These are phyloP conservation scores for Graphium colonna DNA, from an alignment of 2,888 invertebrate genomes.

Conservation along the genomic window DNA sequence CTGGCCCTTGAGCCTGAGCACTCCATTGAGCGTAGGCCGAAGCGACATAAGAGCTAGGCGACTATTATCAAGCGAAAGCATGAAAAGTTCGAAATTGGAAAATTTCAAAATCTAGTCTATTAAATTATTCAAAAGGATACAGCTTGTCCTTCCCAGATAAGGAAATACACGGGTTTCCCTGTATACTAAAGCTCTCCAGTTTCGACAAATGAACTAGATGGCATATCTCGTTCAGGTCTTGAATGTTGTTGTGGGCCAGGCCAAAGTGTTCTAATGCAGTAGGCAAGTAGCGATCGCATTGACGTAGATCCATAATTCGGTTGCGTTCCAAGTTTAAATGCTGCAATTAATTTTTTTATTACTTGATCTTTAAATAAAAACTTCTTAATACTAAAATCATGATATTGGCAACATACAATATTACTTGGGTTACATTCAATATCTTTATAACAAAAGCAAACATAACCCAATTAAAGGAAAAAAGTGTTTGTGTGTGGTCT, in stretches of 20 bases:
- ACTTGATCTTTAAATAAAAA: not conserved
- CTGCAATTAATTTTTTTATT: too few species aligned
- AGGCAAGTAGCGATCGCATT: conserved; percentile 91
- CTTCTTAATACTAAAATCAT: conserved; percentile 1
- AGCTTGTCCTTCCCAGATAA: conserved; percentile 86
- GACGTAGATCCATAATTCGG: conserved; percentile 88
- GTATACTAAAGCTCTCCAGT: conserved; percentile 90
- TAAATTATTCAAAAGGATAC: conserved; percentile 82
- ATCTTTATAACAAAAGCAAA: too few species aligned
- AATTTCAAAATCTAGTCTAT: too few species aligned
- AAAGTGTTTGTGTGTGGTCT: too few species aligned
- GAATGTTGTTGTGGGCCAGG: conserved; percentile 90
- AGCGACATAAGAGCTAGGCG: too few species aligned
- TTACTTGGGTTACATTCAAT: not conserved
- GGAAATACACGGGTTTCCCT: conserved; percentile 92
- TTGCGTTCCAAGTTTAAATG: conserved; percentile 92
- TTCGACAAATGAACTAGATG: conserved; percentile 87
- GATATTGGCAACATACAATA: not conserved
- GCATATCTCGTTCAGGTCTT: conserved; percentile 92
- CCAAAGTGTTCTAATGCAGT: conserved; percentile 86
- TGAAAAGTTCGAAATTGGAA: too few species aligned
- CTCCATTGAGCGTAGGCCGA: too few species aligned
- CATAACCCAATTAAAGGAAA: too few species aligned
- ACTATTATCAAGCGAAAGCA: too few species aligned
- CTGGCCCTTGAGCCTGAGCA: too few species aligned